Evolutionary conservation across 2,113 vertebrate species (phyloP).

Genomic region (Azemiops feae): DNA sequence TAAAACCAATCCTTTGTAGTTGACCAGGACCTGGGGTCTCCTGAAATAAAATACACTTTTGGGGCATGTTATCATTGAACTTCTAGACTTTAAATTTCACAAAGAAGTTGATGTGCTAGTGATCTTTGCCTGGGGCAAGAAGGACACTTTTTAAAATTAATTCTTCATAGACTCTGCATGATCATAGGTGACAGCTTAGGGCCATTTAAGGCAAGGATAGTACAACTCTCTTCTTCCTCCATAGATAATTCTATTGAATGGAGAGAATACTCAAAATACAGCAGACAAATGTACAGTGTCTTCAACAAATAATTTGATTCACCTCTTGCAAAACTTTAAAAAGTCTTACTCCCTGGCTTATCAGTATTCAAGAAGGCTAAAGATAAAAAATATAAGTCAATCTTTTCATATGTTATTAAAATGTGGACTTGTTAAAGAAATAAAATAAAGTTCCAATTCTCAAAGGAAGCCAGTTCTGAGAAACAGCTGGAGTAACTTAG

Average conservation of each 20-base stretch:
- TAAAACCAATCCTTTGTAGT: constrained; percentile 29
- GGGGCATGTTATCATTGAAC: constrained; percentile 9
- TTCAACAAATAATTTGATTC: neutral
- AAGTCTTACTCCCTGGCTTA: neutral
- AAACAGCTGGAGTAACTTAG: neutral
- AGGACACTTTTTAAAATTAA: constrained; percentile 3
- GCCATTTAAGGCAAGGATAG: constrained; percentile 32
- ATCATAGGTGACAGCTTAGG: neutral
- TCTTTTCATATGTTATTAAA: neutral
- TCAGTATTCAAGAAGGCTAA: neutral
- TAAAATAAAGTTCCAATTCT: neutral
- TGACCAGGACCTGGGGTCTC: constrained; percentile 7
- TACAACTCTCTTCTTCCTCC: constrained; percentile 13
- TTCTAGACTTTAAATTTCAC: constrained; percentile 6
- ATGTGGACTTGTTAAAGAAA: neutral
- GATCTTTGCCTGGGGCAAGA: constrained; percentile 13
- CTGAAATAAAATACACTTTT: constrained; percentile 33
- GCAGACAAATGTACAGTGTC: neutral
- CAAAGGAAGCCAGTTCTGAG: neutral
- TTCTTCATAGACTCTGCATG: constrained; percentile 31
- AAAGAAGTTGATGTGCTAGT: neutral
- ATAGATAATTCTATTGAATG: constrained; percentile 30
- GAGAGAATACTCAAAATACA: neutral
- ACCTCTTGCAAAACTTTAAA: neutral
- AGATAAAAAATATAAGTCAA: neutral